These are phyloP conservation scores for Sarcophaga peregrina DNA, from an alignment of 1,140 invertebrate species.

Conservation along the genomic window DNA sequence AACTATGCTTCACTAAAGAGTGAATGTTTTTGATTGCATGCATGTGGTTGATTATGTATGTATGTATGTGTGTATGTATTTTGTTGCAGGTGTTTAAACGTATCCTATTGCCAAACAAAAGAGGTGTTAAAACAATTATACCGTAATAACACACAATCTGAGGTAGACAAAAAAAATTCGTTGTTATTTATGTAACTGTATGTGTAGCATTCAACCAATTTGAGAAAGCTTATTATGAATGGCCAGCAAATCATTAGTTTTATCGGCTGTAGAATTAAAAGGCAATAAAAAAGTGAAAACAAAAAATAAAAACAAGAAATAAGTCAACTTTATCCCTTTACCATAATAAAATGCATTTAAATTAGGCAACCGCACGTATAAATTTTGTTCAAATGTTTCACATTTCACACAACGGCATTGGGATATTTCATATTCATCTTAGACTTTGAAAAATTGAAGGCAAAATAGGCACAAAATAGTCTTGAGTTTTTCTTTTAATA, in stretches of 20 bases:
- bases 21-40: no score
- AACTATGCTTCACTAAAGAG: no score
- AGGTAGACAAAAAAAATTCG: no score
- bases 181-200: no score
- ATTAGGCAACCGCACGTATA: background rate
- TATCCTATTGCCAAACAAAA: constrained; percentile 2
- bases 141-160: background rate
- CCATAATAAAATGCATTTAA: background rate
- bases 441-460: no score
- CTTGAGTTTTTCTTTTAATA: no score
- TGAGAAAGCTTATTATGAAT: constrained; percentile 19
- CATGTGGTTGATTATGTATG: no score
- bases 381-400: background rate
- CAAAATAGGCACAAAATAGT: no score
- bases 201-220: background rate
- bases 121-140: constrained; percentile 25
- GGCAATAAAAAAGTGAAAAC: background rate
- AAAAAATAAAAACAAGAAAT: no score
- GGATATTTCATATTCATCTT: no score
- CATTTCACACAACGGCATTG: no score
- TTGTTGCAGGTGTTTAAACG: background rate
- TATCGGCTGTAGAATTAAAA: background rate
- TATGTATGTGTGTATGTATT: no score
- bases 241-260: background rate
- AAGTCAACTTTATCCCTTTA: background rate